Evolutionary conservation across 1,140 invertebrate genomes (phyloP).

Genomic region (Eciton burchellii): DNA sequence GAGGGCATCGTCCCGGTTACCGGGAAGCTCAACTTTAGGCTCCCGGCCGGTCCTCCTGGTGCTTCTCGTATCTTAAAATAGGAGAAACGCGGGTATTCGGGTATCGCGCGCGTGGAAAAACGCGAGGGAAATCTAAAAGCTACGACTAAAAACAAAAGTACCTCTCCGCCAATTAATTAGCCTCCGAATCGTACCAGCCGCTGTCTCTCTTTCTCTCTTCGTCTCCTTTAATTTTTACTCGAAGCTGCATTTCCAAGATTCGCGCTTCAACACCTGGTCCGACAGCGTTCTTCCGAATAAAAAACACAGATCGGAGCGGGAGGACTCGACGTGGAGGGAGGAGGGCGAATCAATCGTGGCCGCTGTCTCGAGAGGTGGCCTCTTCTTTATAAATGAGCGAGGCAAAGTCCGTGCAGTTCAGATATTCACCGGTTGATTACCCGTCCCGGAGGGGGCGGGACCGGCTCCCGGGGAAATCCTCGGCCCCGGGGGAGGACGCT

Average conservation of each 20-base stretch:
- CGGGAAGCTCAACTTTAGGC: conserved; percentile 51
- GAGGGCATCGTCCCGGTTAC: conserved; percentile 40
- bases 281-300: conserved; percentile 2
- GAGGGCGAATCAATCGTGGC: conserved; percentile 81
- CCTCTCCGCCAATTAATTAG: no score
- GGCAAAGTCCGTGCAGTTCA: conserved; percentile 80
- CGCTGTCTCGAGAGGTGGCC: conserved; percentile 73
- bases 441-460: conserved; percentile 74
- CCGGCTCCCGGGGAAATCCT: conserved; percentile 78
- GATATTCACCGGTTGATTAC: conserved; percentile 86
- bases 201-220: no score
- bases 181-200: no score
- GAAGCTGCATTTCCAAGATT: no score
- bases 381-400: conserved; percentile 85
- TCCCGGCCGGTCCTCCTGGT: not conserved
- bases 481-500: conserved; percentile 82
- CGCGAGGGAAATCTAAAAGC: no score
- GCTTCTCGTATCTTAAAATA: conserved; percentile 2
- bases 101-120: not conserved
- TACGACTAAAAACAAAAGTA: no score
- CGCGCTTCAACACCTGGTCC: not conserved
- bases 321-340: not conserved
- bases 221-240: no score
- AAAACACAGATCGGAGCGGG: conserved; percentile 26
- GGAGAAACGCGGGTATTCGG: not conserved